phyloP scores from a whole-genome alignment of 2,888 invertebrate genomes.

The Pollenia griseotomentosa region DNA sequence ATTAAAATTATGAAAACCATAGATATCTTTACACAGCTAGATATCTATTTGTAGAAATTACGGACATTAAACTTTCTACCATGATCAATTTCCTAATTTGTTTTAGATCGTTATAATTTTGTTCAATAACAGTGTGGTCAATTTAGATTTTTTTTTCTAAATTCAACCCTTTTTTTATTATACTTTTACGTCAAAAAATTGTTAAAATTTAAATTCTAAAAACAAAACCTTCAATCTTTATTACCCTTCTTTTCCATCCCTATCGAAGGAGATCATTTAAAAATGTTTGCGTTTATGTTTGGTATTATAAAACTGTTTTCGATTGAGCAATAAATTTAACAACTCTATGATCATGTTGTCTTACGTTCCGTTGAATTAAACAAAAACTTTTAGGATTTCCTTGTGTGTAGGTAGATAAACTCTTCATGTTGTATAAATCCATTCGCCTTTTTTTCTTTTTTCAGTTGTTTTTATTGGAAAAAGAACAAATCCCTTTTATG shows the following conservation, averaged over 20 bases:
- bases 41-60: too few species aligned
- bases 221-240: too few species aligned
- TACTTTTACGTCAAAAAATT: too few species aligned
- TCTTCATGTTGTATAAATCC: constrained; percentile 8
- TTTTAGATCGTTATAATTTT: too few species aligned
- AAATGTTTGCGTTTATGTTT: not conserved
- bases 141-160: too few species aligned
- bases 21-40: too few species aligned
- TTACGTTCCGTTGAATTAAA: not conserved
- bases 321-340: constrained; percentile 60
- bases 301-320: constrained; percentile 17
- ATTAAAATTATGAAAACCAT: too few species aligned
- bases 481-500: constrained; percentile 17
- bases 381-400: constrained; percentile 37
- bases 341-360: constrained; percentile 60
- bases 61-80: too few species aligned
- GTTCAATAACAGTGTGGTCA: too few species aligned
- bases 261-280: not conserved
- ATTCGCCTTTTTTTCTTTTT: not conserved
- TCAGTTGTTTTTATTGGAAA: not conserved
- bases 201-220: too few species aligned
- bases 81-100: too few species aligned
- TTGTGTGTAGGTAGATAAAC: constrained; percentile 16
- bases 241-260: not conserved
- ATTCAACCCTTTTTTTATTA: too few species aligned